Evolutionary conservation across 2,113 vertebrate species (phyloP), one percentile per base, ranked within the genome.

Genomic region (Varanus komodoensis): DNA sequence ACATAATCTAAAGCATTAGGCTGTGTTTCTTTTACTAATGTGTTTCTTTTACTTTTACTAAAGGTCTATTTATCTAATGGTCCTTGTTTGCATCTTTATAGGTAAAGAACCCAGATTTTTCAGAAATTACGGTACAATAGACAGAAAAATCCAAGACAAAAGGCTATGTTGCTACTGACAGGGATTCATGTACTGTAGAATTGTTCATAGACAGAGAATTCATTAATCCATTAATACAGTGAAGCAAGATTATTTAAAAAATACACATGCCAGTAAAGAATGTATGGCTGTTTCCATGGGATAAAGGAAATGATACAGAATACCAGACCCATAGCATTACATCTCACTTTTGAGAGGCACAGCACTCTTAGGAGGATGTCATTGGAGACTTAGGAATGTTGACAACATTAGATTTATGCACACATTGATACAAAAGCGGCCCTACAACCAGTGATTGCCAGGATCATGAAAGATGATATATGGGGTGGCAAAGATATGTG

Each of bases 1-100:
- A 94, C 95, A 92, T 94, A 93, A 93, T 92, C 71, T 81, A 79
- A 92, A 80, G n/a, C 57, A 92, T 89, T 71, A 69, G 7, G 44
- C 61, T 81, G 81, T 75, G 88, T 93, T 71, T 93, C 89, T 92
- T 19, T 29, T 90, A 44, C 38, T 44, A 44, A 44, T 44, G 38
- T 44, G 38, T 44, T 44, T 44, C 38, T 44, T 44, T 44, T 44
- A 44, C 38, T 44, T 44, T 44, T 44, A 44, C 38, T 44, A 44
- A 44, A 44, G 38, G 38, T 44, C 38, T 44, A 44, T 89, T 48
- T 82, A 93, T 88, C 90, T 92, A 89, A 93, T 85, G 79, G 88
- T 87, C 67, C 29, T 91, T 94, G 73, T 29, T 78, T 91, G 71
- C 34, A 90, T 91, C 25, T 67, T 89, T 89, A 84, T 27, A 81